Conservation (phyloP, 2,113 vertebrate species). For the Riparia riparia region DNA sequence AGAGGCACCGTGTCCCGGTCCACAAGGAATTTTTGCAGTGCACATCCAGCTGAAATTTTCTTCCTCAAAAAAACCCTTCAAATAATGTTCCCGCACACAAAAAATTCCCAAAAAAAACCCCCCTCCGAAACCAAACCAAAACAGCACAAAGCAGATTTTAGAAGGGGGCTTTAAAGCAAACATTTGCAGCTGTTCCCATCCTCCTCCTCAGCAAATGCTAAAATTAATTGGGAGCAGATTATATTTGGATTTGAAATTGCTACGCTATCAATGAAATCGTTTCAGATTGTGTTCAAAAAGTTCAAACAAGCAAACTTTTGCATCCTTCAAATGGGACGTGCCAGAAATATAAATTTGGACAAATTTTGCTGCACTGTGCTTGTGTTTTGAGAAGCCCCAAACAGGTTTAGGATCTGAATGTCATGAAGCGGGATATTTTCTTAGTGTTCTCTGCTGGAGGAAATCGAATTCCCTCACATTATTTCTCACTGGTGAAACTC, state of each 20-base stretch:
- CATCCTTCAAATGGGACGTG: accelerated
- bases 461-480: not conserved
- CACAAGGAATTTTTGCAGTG: not conserved
- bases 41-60: not conserved
- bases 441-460: not conserved
- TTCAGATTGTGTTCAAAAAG: not conserved
- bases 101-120: not conserved
- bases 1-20: accelerated
- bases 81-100: not conserved
- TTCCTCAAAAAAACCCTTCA: not conserved
- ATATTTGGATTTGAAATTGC: not conserved
- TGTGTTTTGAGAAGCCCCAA: not conserved
- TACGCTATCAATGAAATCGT: not conserved
- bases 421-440: not conserved
- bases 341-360: not conserved
- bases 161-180: not conserved
- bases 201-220: not conserved
- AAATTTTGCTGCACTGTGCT: not conserved
- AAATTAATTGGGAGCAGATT: not conserved
- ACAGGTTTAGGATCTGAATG: not conserved
- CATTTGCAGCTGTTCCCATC: not conserved
- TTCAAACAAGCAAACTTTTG: not conserved
- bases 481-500: not conserved
- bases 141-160: not conserved
- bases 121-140: not conserved